Percentiles rank a stretch among this genome's conserved stretches.
Conservation (phyloP, 37 sponge, comb jelly and placozoan genomes). For the Oopsacas minuta region DNA sequence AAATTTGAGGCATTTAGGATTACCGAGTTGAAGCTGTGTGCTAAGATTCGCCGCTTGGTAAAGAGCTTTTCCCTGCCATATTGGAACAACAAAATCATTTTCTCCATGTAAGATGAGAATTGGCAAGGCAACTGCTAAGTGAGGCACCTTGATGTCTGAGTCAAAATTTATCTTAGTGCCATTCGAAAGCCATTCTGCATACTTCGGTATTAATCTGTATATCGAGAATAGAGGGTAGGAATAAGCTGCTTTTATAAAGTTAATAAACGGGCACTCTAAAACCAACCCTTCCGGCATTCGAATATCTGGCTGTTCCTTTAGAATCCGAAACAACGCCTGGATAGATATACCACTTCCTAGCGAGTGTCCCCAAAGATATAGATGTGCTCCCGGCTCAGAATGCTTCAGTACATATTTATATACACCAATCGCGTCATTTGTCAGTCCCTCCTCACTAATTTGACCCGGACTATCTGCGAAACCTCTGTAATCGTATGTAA, state of each 20-base stretch:
- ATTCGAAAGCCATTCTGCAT: slow-evolving; percentile 17
- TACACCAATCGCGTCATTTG: slow-evolving; percentile 38
- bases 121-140: slow-evolving; percentile 25
- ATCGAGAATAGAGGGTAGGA: slow-evolving; percentile 39
- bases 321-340: not conserved
- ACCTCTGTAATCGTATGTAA: slow-evolving; percentile 81
- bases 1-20: not conserved
- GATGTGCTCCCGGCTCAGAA: slow-evolving; percentile 28
- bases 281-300: slow-evolving; percentile 31
- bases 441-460: slow-evolving; percentile 54
- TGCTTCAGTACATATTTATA: not conserved
- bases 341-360: slow-evolving; percentile 65
- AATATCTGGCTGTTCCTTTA: not conserved
- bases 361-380: slow-evolving; percentile 84
- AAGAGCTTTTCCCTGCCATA: not conserved
- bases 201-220: slow-evolving; percentile 23
- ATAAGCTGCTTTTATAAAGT: slow-evolving; percentile 38
- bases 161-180: not conserved
- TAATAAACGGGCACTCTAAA: slow-evolving; percentile 64
- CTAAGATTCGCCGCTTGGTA: slow-evolving; percentile 5
- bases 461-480: slow-evolving; percentile 61
- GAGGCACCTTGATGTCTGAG: slow-evolving; percentile 26
- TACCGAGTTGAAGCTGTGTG: not conserved
- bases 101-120: slow-evolving; percentile 54
- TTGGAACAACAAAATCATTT: slow-evolving; percentile 40